Evolutionary conservation across 2,113 vertebrate genomes (phyloP).

Genomic region (Rutilus rutilus): DNA sequence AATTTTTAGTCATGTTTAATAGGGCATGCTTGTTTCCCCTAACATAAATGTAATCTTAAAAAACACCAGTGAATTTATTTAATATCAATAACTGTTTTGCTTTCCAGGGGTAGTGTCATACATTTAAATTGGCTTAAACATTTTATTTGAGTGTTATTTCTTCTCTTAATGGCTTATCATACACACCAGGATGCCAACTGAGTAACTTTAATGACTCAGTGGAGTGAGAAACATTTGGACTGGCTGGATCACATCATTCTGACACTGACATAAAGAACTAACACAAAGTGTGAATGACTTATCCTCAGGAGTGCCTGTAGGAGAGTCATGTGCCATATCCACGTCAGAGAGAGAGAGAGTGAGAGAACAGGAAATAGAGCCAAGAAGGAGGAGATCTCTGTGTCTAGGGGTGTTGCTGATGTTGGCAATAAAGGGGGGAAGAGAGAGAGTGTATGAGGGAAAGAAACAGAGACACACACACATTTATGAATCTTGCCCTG

Average conservation of each 20-base stretch:
- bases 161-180: background rate
- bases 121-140: background rate
- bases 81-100: no score
- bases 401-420: constrained; percentile 40
- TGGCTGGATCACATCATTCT: background rate
- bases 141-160: background rate
- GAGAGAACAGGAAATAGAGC: constrained; percentile 29
- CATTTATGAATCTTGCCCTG: constrained; percentile 46
- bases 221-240: background rate
- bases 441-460: background rate
- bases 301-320: background rate
- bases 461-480: constrained; percentile 10
- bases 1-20: background rate
- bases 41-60: background rate
- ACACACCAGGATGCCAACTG: background rate
- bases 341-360: background rate
- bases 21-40: background rate
- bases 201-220: background rate
- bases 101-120: background rate
- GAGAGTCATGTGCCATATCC: constrained; percentile 1
- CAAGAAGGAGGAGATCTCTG: constrained; percentile 33
- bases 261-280: background rate
- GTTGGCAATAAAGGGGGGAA: constrained; percentile 21
- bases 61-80: background rate
- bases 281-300: constrained; percentile 18